Evolutionary conservation across 64 coral and sea anemone genomes (phyloP).

Genomic region (Montipora cactus): DNA sequence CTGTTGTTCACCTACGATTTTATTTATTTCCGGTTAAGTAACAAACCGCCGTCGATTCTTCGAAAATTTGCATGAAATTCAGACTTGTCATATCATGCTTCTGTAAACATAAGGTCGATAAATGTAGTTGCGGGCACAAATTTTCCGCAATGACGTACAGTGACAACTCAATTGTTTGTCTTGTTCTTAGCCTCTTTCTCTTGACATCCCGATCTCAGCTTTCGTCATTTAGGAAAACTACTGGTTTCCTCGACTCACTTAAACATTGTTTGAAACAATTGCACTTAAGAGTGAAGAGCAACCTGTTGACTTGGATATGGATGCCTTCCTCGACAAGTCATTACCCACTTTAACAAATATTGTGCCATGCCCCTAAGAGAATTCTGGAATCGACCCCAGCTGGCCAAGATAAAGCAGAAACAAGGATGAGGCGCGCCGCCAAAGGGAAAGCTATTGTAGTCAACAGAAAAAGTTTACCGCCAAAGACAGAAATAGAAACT

Average conservation of each 20-base stretch:
- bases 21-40: conserved; percentile 56
- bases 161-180: background rate
- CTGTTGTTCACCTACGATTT: conserved; percentile 52
- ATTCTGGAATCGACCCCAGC: background rate
- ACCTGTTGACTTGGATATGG: conserved; percentile 29
- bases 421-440: background rate
- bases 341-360: conserved; percentile 44
- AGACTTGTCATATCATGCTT: conserved; percentile 49
- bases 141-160: conserved; percentile 44
- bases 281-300: conserved; percentile 26
- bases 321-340: background rate
- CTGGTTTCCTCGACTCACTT: background rate
- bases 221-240: background rate
- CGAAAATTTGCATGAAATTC: conserved; percentile 55
- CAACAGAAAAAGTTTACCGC: background rate
- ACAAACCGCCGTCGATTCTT: conserved; percentile 30
- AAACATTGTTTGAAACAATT: conserved; percentile 22
- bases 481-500: background rate
- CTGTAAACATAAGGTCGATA: conserved; percentile 43
- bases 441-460: background rate
- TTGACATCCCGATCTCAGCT: background rate
- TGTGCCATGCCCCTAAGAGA: background rate
- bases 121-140: conserved; percentile 16
- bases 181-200: background rate
- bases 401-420: background rate